Base-by-base conservation (phyloP, 2,113 vertebrate species). In the Hyperoodon ampullatus region DNA sequence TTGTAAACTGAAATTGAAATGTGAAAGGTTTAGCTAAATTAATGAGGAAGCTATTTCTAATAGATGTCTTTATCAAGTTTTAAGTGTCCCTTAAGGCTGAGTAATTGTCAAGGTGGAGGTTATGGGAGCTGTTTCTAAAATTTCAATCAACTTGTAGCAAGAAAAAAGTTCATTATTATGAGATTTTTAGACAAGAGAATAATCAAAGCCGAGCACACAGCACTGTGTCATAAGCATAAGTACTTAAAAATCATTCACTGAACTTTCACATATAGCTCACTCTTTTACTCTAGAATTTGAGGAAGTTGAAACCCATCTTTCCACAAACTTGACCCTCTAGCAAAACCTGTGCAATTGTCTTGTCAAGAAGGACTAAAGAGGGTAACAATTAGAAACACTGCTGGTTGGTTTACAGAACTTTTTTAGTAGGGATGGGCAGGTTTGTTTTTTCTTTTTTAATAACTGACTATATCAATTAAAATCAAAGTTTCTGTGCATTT, bases 21-120 rank as follows among this genome's bases (percentile, higher is more conserved):
- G 53, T 80, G 21, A 80, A 58, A 35, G 47, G 68, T 87, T 95
- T 13, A 84, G 28, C 72, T 85, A 92, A 96, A 87, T 82, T 60
- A 93, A 94, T 60, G 28, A 82, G 74, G 71, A 94, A 42, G 1
- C 19, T 91, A 92, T 95, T 97, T 96, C 82, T 94, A 92, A 90
- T 39, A 82, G 72, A 80, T 33, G 15, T 42, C 68, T 81, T 95
- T 55, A 92, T 53, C 90, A 77, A 97, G 58, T 0, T 0, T 68
- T 50, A 65, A 13, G 89, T 89, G 92, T 78, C 30, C 68, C 53
- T 55, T 63, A 82, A 78, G 75, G 50, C 58, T 88, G 72, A 94
- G 14, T 70, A 30, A 30, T 8, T 70, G n/a, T 44, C 88, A 94
- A 24, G 58, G n/a, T 77, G 16, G 50, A 35, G 13, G 39, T 77